Evolutionary conservation across 2,113 vertebrate genomes (phyloP).

Genomic region (Nothoprocta pentlandii): DNA sequence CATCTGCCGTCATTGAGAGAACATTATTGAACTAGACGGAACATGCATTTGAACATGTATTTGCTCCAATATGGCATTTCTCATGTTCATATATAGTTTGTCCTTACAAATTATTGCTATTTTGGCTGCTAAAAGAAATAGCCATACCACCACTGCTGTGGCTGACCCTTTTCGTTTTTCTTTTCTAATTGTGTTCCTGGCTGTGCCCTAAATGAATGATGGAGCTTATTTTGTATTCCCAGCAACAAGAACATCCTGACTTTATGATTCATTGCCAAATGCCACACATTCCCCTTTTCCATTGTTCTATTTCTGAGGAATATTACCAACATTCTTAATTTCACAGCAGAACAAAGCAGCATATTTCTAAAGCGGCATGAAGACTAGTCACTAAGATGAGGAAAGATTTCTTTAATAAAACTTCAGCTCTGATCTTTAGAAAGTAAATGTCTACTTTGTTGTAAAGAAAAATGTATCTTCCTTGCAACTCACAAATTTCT

Average conservation of each 20-base stretch:
- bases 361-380: not conserved
- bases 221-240: not conserved
- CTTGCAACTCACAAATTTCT: not conserved
- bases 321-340: not conserved
- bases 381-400: not conserved
- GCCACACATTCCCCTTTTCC: not conserved
- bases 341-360: not conserved
- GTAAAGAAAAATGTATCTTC: not conserved
- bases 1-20: not conserved
- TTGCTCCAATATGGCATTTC: not conserved
- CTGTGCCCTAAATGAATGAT: conserved; percentile 7
- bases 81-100: not conserved
- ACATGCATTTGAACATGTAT: conserved; percentile 35
- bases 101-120: conserved; percentile 10
- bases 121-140: conserved; percentile 16
- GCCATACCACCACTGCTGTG: not conserved
- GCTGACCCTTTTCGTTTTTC: not conserved
- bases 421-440: not conserved
- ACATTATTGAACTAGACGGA: not conserved
- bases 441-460: not conserved
- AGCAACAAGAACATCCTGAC: not conserved
- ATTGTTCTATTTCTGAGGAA: not conserved
- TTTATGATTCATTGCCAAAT: conserved; percentile 19
- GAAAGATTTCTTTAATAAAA: not conserved
- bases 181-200: not conserved